Evolutionary conservation across 2,888 invertebrate species (phyloP), one percentile per base, ranked within the genome.

Genomic region (Syrista parreyssii): DNA sequence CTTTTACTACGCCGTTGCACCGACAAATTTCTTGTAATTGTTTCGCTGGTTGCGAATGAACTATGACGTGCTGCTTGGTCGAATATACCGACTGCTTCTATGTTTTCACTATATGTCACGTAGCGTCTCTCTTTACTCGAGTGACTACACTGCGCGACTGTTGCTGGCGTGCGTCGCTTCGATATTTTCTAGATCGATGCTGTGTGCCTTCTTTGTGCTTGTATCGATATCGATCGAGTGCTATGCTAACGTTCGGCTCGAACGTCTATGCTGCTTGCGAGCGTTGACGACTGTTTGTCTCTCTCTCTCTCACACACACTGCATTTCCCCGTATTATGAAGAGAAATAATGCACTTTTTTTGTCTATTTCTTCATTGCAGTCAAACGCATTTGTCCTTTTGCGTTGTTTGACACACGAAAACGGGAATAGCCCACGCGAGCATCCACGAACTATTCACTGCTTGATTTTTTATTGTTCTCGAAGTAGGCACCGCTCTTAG

Each of bases 41-140:
- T 34, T 34, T 34, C 34, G 34, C 33, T 33, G 32, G n/a, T 31
- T 68, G 68, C 31, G 40, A 72, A 55, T 40, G 73, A 76, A 73
- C 76, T 76, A 73, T 76, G 76, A 76, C 76, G 69, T 31, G 36
- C 68, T 34, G 69, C 69, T 68, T 33, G 23, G 55, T n/a, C 68
- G 11, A 30, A n/a, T 55, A 32, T 23, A 35, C 35, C 35, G 35
- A 35, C 35, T 35, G 35, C 35, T 35, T 35, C 35, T 11, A 35
- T 35, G 11, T 35, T 35, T 35, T 35, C 35, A 35, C 35, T 35
- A 11, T 35, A 11, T 35, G 11, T 35, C 35, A 35, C 35, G 35
- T 11, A 11, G 35, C 11, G 35, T 35, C 35, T 35, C 35, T 1
- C 11, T 9, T 11, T 35, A 35, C 11, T 35, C 35, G 35, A 11